Base-by-base conservation (phyloP, 2,888 invertebrate genomes). In the Cerastis rubricosa region DNA sequence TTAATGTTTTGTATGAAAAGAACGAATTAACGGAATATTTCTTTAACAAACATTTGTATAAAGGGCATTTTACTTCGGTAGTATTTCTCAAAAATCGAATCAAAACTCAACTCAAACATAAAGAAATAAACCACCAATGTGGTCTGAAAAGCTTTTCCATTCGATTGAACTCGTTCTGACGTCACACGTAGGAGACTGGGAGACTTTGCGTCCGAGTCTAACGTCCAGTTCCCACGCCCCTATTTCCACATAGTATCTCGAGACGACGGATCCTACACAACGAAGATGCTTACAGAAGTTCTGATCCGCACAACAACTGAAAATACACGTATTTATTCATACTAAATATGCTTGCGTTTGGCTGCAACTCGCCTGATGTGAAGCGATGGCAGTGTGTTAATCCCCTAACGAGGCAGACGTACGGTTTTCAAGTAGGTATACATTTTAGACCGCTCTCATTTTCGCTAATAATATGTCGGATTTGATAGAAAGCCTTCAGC, bases 241-340 rank as follows among this genome's bases (percentile, higher is more conserved):
- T 70, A 64, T 79, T 82, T 81, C 71, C 81, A 81, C 77, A 72
- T 77, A 85, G 84, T 82, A 64, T 67, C 57, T 66, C 14, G 22
- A 69, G 61, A 61, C 66, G 77, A 29, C 11, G 45, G 45, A 51
- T 59, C 71, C 57, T 22, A 54, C 14, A 79, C 22, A 17, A 22
- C 29, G 22, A 6, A 54, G 3, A n/a, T 35, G 9, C 0, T 12
- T 8, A 7, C 65, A 78, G 74, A 78, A 81, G 64, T 25, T 57
- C 0, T 0, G 1, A 14, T n/a, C 12, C 3, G 14, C 17, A 61
- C 6, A 61, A 45, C 0, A 0, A 54, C 11, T 0, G 8, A 66
- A 35, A 59, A 25, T 59, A 9, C 49, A 45, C 35, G 3, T 35
- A 35, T 35, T 35, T 35, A 35, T 35, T 35, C 35, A 35, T 35